phyloP scores from a whole-genome alignment of 2,113 vertebrate genomes.

The Lota lota region DNA sequence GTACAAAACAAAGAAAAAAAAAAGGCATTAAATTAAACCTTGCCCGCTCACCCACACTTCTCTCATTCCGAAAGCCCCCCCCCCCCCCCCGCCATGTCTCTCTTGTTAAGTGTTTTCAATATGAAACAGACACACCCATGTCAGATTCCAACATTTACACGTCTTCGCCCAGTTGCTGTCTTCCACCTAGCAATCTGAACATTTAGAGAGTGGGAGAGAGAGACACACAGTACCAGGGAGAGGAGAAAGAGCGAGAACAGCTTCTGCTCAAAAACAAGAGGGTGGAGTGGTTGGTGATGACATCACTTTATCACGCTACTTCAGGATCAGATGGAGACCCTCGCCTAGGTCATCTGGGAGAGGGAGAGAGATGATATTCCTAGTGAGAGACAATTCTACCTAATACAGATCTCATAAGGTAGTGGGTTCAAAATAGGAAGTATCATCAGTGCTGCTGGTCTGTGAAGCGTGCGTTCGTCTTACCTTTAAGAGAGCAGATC shows the following conservation, averaged over 20 bases:
- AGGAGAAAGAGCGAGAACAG: slow-evolving; percentile 50
- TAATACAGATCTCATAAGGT: slow-evolving; percentile 2
- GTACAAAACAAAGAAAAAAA: slow-evolving; percentile 32
- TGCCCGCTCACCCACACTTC: slow-evolving; percentile 14
- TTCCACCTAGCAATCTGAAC: slow-evolving; percentile 36
- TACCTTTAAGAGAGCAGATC: slow-evolving; percentile 93
- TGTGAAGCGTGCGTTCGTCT: background rate
- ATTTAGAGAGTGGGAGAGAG: slow-evolving; percentile 36
- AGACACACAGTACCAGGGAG: slow-evolving; percentile 19
- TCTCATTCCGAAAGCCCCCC: slow-evolving; percentile 31
- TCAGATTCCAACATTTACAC: slow-evolving; percentile 85
- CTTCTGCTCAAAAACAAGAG: slow-evolving; percentile 61
- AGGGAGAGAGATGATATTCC: background rate
- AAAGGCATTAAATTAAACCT: background rate
- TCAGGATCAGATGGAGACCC: slow-evolving; percentile 92
- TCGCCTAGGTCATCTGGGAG: slow-evolving; percentile 86
- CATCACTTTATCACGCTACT: slow-evolving; percentile 74
- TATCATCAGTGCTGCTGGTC: background rate
- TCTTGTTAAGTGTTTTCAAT: slow-evolving; percentile 78
- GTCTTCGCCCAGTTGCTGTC: slow-evolving; percentile 65
- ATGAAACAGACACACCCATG: slow-evolving; percentile 81
- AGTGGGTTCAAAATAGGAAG: background rate
- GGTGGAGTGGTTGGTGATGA: slow-evolving; percentile 54
- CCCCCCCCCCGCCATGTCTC: slow-evolving; percentile 19
- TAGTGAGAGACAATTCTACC: background rate